Base-by-base conservation (phyloP, 2,888 invertebrate genomes). In the Hypsopygia costalis region DNA sequence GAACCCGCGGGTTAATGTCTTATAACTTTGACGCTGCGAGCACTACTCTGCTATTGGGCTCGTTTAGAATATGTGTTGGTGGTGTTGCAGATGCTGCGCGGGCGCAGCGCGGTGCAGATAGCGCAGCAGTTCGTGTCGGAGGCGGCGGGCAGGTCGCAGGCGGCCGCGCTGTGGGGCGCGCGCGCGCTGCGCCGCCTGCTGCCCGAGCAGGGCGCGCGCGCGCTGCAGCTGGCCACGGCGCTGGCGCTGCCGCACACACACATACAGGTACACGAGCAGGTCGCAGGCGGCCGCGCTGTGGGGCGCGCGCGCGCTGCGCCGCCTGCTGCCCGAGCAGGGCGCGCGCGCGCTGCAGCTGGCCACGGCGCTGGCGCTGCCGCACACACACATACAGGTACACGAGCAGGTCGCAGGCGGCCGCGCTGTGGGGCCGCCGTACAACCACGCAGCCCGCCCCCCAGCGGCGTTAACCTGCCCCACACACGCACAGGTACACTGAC, bases 361-460 rank as follows among this genome's bases (percentile, higher is more conserved):
- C 72, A 86, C 68, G 53, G 62, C 53, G 51, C 82, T 64, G 58
- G 55, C 67, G 51, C 7, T 68, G 46, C 59, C 66, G 1, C 76
- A 81, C 45, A 52, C 70, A 44, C 60, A 72, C 41, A 81, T 88
- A 74, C 75, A 86, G 81, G 85, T 82, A 47, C 11, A 8, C 7
- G 20, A n/a, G 78, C 41, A 83, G 90, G 61, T 93, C 94, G 68
- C 91, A 97, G 78, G 91, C 93, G 55, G 94, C 94, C 67, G 91
- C 94, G 69, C 88, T 96, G 61, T 96, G 97, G 90, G 95, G 92
- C 36, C 95, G 95, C 48, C 92, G 94, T 51, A 94, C 96, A n/a
- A 82, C 91, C 96, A 83, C 93, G 93, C 62, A 91, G 93, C 50
- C 82, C 96, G 57, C 93, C 94, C 90, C 92, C 22, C 91, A 90